Evolutionary conservation across 2,888 invertebrate species (phyloP), one percentile per base, ranked within the genome.

Genomic region (Eurytoma californica): DNA sequence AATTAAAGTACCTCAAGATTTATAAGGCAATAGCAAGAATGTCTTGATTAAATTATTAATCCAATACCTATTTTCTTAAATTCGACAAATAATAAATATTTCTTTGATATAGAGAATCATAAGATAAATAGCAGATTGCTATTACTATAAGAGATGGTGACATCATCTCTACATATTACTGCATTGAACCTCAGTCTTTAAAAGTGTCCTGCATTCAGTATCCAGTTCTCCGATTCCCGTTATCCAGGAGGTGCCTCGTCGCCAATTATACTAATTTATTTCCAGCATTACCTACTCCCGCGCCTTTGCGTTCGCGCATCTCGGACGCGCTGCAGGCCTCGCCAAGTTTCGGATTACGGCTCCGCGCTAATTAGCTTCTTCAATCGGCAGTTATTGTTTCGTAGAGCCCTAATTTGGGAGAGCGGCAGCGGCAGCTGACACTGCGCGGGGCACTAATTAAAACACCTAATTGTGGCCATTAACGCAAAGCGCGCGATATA

Each of bases 381-480:
- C 88, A 88, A 89, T 89, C 89, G 88, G 86, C 85, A 88, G 88
- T 89, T 89, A 89, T 89, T 89, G 88, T 89, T 88, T 88, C 87
- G 88, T 83, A 81, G 86, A 85, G 88, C 86, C 87, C 88, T 89
- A 89, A 89, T 89, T 89, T 87, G 86, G 87, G 85, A 85, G 85
- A 86, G 88, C 88, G 84, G 85, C 85, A 84, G 86, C 84, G 84
- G 84, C 86, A 84, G 84, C 80, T 63, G 80, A 67, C 67, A 57
- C 76, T 63, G 72, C 63, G 60, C 30, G 58, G 47, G 84, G 85
- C 87, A 87, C 89, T 90, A 89, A 90, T 90, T 90, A 89, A 89
- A 89, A 89, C 87, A 89, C 88, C 88, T 89, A 90, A 90, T 90
- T 89, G 90, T 88, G 87, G 88, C 87, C 87, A 89, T 90, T 90